These are phyloP conservation scores for Manduca sexta DNA, from an alignment of 1,140 invertebrate species.

Conservation along the genomic window DNA sequence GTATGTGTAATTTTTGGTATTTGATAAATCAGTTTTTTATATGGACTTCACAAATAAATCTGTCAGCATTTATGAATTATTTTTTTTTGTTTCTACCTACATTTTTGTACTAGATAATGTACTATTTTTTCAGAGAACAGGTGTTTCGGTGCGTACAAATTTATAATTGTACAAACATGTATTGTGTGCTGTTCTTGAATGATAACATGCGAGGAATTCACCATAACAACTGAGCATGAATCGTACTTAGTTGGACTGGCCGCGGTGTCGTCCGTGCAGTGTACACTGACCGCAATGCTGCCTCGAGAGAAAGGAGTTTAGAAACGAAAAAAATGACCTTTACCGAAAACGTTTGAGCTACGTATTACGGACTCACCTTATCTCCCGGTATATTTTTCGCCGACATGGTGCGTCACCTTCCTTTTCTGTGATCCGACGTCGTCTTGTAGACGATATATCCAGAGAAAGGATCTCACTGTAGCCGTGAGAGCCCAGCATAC, in stretches of 20 bases:
- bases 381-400: slow-evolving; percentile 68
- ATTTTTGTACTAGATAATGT: too few relatives aligned
- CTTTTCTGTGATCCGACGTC: slow-evolving; percentile 51
- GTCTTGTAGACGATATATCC: slow-evolving; percentile 65
- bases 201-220: too few relatives aligned
- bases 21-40: too few relatives aligned
- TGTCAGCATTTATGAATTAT: too few relatives aligned
- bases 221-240: too few relatives aligned
- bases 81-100: too few relatives aligned
- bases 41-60: too few relatives aligned
- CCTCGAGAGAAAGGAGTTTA: slow-evolving; percentile 49
- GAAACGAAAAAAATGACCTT: slow-evolving; percentile 60
- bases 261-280: neutral
- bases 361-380: slow-evolving; percentile 40
- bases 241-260: neutral
- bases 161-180: too few relatives aligned
- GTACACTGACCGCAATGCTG: slow-evolving; percentile 20
- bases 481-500: slow-evolving; percentile 66
- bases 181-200: too few relatives aligned
- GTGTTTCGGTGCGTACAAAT: too few relatives aligned
- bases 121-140: too few relatives aligned
- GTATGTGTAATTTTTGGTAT: too few relatives aligned
- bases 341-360: slow-evolving; percentile 27
- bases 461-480: slow-evolving; percentile 66
- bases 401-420: slow-evolving; percentile 65